A percentile compares a stretch with the other conserved stretches of the same genome.
These are phyloP conservation scores for Samia ricini DNA, from an alignment of 1,140 invertebrate genomes.

Conservation along the genomic window DNA sequence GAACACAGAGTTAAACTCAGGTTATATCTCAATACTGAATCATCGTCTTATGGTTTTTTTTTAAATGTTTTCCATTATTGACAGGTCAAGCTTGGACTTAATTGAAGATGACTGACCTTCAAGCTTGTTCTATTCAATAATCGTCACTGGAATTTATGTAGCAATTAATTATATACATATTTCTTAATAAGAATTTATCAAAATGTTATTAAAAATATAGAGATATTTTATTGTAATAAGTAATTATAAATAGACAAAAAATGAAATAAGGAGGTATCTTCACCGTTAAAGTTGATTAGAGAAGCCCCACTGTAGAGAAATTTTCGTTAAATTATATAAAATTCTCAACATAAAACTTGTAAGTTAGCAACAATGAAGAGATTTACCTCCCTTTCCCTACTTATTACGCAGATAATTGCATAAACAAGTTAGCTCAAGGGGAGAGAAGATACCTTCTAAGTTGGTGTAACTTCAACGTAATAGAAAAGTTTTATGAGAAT, in stretches of 20 bases:
- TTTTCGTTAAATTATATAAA: neutral
- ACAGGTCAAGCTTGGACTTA: no score
- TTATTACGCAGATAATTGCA: constrained; percentile 30
- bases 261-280: neutral
- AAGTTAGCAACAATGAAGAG: constrained; percentile 1
- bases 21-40: no score
- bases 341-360: neutral
- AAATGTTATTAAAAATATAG: neutral
- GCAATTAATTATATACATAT: no score
- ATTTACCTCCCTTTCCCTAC: constrained; percentile 1
- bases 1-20: no score
- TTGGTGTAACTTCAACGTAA: constrained; percentile 36
- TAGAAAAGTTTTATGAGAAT: constrained; percentile 38
- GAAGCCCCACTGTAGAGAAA: neutral
- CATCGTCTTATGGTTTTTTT: no score
- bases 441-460: constrained; percentile 31
- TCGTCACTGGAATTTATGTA: no score
- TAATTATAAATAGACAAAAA: neutral
- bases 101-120: no score
- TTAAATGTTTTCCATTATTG: no score
- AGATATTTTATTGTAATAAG: no score
- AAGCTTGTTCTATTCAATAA: no score
- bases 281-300: neutral
- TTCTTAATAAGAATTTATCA: no score
- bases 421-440: constrained; percentile 32